phyloP scores from a whole-genome alignment of 2,888 invertebrate genomes.

The Drymonia ruficornis region DNA sequence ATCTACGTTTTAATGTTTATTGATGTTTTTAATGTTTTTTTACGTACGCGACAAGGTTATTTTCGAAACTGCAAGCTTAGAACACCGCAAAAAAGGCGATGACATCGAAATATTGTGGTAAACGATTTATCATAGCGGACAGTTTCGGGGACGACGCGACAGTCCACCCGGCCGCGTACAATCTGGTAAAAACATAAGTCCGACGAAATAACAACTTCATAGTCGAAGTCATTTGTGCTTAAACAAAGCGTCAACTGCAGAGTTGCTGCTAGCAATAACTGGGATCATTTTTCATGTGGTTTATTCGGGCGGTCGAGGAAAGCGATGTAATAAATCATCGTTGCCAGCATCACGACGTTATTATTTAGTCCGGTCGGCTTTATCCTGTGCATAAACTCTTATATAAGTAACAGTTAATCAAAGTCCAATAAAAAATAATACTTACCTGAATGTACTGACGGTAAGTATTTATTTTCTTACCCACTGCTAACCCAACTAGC shows the following conservation, averaged over 20 bases:
- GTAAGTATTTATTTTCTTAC: too few relatives aligned
- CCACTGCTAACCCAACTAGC: too few relatives aligned
- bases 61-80: conserved; percentile 7
- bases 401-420: conserved; percentile 32
- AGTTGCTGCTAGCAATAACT: conserved; percentile 80
- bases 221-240: conserved; percentile 82
- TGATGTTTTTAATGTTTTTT: too few relatives aligned
- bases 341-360: conserved; percentile 80
- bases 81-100: conserved; percentile 7
- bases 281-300: conserved; percentile 83
- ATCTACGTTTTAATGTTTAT: too few relatives aligned
- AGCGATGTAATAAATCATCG: conserved; percentile 83
- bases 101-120: conserved; percentile 37
- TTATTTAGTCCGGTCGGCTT: conserved; percentile 79
- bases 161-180: conserved; percentile 38
- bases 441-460: background rate
- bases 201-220: conserved; percentile 72
- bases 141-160: conserved; percentile 35
- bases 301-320: conserved; percentile 82
- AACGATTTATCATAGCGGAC: conserved; percentile 67
- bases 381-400: conserved; percentile 70
- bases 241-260: conserved; percentile 84
- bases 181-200: conserved; percentile 70
- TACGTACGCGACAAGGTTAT: background rate
- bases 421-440: conserved; percentile 10